These are phyloP conservation scores for Agrotis ipsilon DNA, from an alignment of 2,888 invertebrate species.

Conservation along the genomic window DNA sequence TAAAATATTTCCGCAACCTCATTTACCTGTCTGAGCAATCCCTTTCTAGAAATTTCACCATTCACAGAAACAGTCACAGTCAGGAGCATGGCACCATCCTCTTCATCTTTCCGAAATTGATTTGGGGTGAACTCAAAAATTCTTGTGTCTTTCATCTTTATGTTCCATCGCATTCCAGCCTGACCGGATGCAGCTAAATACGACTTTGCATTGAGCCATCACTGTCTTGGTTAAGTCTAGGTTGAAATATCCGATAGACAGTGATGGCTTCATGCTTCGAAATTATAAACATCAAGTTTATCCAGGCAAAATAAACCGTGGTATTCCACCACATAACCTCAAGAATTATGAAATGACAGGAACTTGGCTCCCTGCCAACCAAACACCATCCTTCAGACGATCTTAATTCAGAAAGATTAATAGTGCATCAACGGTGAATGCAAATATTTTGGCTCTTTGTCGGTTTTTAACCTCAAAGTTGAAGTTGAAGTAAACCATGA, in stretches of 20 bases:
- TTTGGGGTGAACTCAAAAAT: too few relatives aligned
- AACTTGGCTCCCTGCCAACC: conserved; percentile 40
- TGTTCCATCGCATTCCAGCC: not conserved
- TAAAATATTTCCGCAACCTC: too few relatives aligned
- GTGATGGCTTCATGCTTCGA: not conserved
- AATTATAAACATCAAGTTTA: conserved; percentile 15
- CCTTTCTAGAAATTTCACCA: not conserved
- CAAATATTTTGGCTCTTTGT: conserved; percentile 43
- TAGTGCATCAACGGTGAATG: conserved; percentile 51
- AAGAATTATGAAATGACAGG: conserved; percentile 38
- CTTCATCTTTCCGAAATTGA: too few relatives aligned
- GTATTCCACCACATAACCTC: conserved; percentile 26
- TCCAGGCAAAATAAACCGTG: conserved; percentile 35
- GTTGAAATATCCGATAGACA: too few relatives aligned
- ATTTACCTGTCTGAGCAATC: not conserved
- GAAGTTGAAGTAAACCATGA: conserved; percentile 24
- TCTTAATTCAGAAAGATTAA: conserved; percentile 54
- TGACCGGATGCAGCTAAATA: not conserved
- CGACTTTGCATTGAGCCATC: too few relatives aligned
- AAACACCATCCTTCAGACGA: conserved; percentile 52
- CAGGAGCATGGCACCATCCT: too few relatives aligned
- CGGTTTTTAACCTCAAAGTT: conserved; percentile 22
- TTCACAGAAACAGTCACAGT: not conserved
- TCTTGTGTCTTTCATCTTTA: too few relatives aligned
- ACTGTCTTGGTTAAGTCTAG: too few relatives aligned